Base-by-base conservation (phyloP, 2,888 invertebrate species). In the Drosophila birchii region DNA sequence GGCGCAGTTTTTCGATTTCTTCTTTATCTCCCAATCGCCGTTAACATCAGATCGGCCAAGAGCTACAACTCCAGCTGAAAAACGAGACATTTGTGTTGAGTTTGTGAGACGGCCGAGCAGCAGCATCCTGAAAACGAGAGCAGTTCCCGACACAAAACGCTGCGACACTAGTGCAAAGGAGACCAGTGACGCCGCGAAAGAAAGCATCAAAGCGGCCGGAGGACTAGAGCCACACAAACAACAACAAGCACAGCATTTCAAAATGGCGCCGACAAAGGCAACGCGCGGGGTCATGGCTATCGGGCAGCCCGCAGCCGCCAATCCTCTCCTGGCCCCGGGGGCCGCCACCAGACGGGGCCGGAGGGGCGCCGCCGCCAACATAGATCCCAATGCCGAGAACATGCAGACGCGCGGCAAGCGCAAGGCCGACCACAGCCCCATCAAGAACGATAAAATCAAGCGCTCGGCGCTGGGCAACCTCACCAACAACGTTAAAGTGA, bases 401-500 rank as follows among this genome's bases (percentile, higher is more conserved):
- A 78, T 87, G 54, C 88, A 89, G 57, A 91, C 91, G 53, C 88
- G 91, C 53, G 94, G 94, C 57, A 97, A 97, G 92, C 94, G 97
- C 89, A 97, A 97, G 94, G 97, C 97, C 2, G 95, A 95, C 49
- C 95, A 94, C 76, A 97, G 96, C 64, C 97, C 97, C 6, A 90
- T 95, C 49, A 96, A 96, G 92, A 95, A 96, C 90, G 95, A 94
- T 79, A 94, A 94, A 57, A 94, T 95, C 7, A 97, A 97, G 92
- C 94, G 98, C 86, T 96, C 96, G 45, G 98, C 97, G 5, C 95
- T 98, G 90, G 96, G 96, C 73, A 97, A 98, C 92, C 95, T 97
- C 79, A 97, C 97, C 57, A 97, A 97, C 76, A 92, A 92, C 78
- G 91, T 90, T 11, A 90, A 90, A 66, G 75, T 83, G 36, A 88